These are phyloP conservation scores for Barnardius zonarius DNA, from an alignment of 2,113 vertebrate species.

Conservation along the genomic window DNA sequence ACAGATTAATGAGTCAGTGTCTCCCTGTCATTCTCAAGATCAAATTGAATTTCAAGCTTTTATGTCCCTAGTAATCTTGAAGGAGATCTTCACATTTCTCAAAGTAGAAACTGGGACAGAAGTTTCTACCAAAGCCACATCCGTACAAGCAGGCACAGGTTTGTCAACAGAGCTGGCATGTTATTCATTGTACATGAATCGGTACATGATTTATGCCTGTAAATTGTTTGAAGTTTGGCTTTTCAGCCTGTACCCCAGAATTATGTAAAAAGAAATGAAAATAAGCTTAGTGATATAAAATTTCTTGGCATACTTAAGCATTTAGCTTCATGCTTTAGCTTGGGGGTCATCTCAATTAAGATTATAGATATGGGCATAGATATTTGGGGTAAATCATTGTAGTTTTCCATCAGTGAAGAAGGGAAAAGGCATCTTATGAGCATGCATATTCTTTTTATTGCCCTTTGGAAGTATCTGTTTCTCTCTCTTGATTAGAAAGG, in stretches of 20 bases:
- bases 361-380: background rate
- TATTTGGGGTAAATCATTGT: background rate
- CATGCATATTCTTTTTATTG: background rate
- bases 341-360: background rate
- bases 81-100: background rate
- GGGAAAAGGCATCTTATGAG: background rate
- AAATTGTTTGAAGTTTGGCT: background rate
- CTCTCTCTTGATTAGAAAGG: background rate
- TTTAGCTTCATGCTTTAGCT: background rate
- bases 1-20: constrained; percentile 8
- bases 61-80: background rate
- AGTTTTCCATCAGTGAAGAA: background rate
- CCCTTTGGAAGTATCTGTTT: background rate
- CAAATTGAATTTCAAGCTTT: constrained; percentile 27
- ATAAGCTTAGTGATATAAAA: background rate
- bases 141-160: background rate
- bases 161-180: background rate
- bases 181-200: background rate
- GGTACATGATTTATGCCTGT: background rate
- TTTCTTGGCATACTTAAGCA: background rate
- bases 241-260: background rate
- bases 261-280: background rate
- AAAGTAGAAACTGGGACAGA: background rate
- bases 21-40: constrained; percentile 13
- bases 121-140: background rate